Percentiles rank a stretch among this genome's conserved stretches.
phyloP scores from a whole-genome alignment of 2,888 invertebrate genomes.

The Anthrax anthrax region DNA sequence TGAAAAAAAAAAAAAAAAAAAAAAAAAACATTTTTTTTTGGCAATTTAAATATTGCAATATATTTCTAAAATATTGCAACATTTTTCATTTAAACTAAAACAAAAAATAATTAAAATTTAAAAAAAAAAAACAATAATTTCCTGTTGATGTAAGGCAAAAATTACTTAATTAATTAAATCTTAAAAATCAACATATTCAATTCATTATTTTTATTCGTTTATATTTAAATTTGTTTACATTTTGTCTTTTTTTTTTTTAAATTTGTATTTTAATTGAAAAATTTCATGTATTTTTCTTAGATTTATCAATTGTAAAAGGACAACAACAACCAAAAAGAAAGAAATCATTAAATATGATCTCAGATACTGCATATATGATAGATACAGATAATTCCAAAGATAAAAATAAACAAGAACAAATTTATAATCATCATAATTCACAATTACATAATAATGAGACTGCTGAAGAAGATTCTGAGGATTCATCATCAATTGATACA shows the following conservation, averaged over 20 bases:
- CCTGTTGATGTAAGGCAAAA: no score
- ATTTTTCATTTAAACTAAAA: no score
- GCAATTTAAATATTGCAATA: neutral
- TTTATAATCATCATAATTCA: neutral
- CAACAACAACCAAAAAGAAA: slow-evolving; percentile 8
- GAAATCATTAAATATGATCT: slow-evolving; percentile 6
- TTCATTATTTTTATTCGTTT: no score
- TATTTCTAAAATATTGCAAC: no score
- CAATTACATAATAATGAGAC: slow-evolving; percentile 17
- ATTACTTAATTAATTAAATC: neutral
- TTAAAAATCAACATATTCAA: neutral
- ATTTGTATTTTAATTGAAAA: no score
- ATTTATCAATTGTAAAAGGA: slow-evolving; percentile 3
- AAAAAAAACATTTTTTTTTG: no score
- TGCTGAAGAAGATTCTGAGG: slow-evolving; percentile 38
- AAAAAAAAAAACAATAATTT: neutral
- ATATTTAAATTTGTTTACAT: neutral
- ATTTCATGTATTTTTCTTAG: no score
- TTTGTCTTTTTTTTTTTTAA: slow-evolving; percentile 3
- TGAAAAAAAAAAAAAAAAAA: no score
- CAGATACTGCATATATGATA: neutral
- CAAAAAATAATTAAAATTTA: neutral
- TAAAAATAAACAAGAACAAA: neutral
- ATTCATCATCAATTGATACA: slow-evolving; percentile 40
- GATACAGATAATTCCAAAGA: neutral